These are phyloP conservation scores for Heteronetta atricapilla DNA, from an alignment of 2,113 vertebrate species.

Conservation along the genomic window DNA sequence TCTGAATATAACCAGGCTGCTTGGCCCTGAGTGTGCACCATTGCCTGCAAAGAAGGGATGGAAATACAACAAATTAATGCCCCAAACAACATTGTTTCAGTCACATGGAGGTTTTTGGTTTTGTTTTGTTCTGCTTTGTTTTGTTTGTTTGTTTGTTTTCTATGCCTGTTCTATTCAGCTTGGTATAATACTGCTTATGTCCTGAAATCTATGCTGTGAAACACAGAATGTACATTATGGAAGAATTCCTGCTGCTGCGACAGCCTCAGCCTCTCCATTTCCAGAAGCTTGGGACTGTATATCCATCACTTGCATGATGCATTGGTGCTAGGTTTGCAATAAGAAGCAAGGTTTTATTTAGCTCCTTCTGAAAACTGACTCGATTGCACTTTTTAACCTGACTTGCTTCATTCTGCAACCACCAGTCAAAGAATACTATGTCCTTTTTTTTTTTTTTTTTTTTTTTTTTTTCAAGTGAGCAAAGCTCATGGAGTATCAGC, in stretches of 20 bases:
- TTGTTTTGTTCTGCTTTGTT: not conserved
- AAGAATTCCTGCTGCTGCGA: not conserved
- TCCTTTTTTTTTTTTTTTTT: not conserved
- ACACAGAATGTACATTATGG: not conserved
- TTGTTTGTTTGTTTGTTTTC: not conserved
- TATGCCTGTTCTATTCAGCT: not conserved
- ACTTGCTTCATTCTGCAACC: not conserved
- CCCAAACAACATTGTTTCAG: not conserved
- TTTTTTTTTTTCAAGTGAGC: not conserved
- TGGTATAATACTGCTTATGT: not conserved
- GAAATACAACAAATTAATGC: not conserved
- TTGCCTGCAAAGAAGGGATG: not conserved
- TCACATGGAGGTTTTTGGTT: not conserved
- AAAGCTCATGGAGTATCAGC: not conserved
- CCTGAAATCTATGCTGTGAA: not conserved
- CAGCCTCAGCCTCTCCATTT: not conserved
- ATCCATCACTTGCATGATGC: not conserved
- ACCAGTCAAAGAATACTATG: not conserved
- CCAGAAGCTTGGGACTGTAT: not conserved
- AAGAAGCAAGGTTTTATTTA: not conserved
- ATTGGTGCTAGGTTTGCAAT: not conserved
- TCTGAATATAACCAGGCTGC: not conserved
- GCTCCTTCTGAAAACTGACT: not conserved
- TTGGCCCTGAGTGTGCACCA: not conserved
- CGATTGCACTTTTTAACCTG: not conserved